Evolutionary conservation across 2,888 invertebrate species (phyloP), one percentile per base, ranked within the genome.

Genomic region (Oeneis ivallda): DNA sequence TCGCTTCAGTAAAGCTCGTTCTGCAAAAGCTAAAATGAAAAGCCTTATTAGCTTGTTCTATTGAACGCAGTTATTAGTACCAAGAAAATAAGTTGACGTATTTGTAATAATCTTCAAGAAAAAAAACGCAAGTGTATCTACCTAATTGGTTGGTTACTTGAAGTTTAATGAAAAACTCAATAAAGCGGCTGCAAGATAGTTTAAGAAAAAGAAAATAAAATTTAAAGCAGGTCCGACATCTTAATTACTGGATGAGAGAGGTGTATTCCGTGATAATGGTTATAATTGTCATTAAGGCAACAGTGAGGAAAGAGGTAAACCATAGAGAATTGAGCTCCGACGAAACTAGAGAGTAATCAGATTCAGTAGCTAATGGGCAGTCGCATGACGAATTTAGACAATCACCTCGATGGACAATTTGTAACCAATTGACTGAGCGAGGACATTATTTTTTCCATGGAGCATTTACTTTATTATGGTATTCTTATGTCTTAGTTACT

Each of bases 251-350:
- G 82, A 88, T 84, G 79, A 76, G 76, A 80, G 79, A 76, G 76
- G 80, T 78, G 81, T 80, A 76, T 74, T 85, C 73, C 84, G 86
- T 82, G 69, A 71, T 83, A 82, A 86, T 84, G 79, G 77, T 81
- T 83, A 82, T 83, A 86, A 84, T 86, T 84, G 85, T 88, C 85
- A 80, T 88, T 86, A 88, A 82, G 76, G 79, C 82, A 79, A 80
- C 76, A 79, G 76, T 71, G 71, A 76, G 78, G 84, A 79, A 75
- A 70, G 71, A 76, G 78, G 84, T 75, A 80, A 80, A 86, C 87
- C 87, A 82, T 85, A 84, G 80, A 82, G 74, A 89, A 88, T 88
- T 77, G 70, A 76, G 77, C 77, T 78, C 75, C 74, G 75, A 80
- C 32, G 81, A 80, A 66, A 67, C 73, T 70, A 32, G 81, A 80